These are phyloP conservation scores for Clarias batrachus DNA, from an alignment of 2,113 vertebrate genomes.

Conservation along the genomic window DNA sequence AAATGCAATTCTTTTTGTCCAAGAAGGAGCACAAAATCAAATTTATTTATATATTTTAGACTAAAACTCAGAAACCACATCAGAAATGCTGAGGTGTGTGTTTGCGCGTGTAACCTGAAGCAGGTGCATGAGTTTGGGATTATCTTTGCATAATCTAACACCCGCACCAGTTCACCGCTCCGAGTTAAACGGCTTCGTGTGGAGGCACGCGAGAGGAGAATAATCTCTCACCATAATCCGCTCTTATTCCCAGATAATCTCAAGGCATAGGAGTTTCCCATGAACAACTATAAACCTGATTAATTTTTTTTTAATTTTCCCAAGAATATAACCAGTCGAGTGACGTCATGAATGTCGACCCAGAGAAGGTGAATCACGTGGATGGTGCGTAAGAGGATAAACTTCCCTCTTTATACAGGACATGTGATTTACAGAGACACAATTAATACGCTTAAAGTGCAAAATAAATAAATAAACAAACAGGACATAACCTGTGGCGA, in stretches of 20 bases:
- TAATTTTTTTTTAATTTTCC: background rate
- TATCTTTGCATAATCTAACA: conserved; percentile 69
- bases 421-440: background rate
- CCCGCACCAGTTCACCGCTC: conserved; percentile 46
- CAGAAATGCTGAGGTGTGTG: background rate
- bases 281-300: background rate
- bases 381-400: conserved; percentile 27
- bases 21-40: background rate
- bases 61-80: background rate
- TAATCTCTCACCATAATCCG: conserved; percentile 36
- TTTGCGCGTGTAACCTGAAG: conserved; percentile 11
- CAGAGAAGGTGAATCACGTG: background rate
- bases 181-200: conserved; percentile 24
- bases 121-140: conserved; percentile 61
- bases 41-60: background rate
- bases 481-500: background rate
- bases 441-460: conserved; percentile 2
- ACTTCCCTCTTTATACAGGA: background rate
- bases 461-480: background rate
- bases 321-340: background rate
- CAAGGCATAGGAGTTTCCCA: background rate
- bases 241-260: conserved; percentile 14
- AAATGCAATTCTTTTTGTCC: background rate
- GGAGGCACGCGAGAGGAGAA: background rate
- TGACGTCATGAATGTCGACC: too few species aligned